Evolutionary conservation across 1,140 invertebrate species (phyloP), one percentile per base, ranked within the genome.

Genomic region (Rhizoglyphus robini): DNA sequence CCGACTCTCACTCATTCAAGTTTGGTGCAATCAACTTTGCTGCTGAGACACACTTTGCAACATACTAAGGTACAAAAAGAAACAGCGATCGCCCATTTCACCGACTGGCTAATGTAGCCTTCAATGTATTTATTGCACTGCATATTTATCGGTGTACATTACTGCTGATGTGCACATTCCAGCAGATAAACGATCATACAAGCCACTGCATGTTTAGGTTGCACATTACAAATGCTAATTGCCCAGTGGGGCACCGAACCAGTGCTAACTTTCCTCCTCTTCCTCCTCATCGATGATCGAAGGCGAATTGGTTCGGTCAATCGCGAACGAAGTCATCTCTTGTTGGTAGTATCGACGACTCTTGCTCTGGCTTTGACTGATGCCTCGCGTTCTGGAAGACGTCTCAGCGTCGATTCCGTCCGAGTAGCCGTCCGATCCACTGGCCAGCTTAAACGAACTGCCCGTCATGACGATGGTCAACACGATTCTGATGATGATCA

Each of bases 281-380:
- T 54, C 51, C 8, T 54, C 51, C 20, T 54, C 51, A 54, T 54
- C 51, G 51, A 54, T 54, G 20, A 54, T 54, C 23, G 51, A 54
- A 8, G 51, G 51, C 8, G 51, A 54, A 54, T 54, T 54, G 51
- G 51, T 54, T 25, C 51, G 51, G 23, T 54, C 51, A 54, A 54
- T 54, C 8, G 51, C 51, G 20, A 54, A 54, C 23, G 51, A 54
- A 32, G 51, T 54, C 51, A 54, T 54, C 51, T 54, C 51, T 25
- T 54, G 51, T 11, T 25, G 23, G 20, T 27, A 54, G 8, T 15
- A 20, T 54, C 8, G 51, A 5, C 23, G 51, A 25, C 51, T 54
- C 23, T 54, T 27, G 51, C 8, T 8, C 8, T 46, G 8, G 23
- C 51, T 54, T 25, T 54, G 31, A 32, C 51, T 32, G 15, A 11